Percentiles rank a stretch among this genome's conserved stretches.
These are phyloP conservation scores for Cassiopea xamachana DNA, from an alignment of 30 jellyfish, hydroid and myxozoan species.

Conservation along the genomic window DNA sequence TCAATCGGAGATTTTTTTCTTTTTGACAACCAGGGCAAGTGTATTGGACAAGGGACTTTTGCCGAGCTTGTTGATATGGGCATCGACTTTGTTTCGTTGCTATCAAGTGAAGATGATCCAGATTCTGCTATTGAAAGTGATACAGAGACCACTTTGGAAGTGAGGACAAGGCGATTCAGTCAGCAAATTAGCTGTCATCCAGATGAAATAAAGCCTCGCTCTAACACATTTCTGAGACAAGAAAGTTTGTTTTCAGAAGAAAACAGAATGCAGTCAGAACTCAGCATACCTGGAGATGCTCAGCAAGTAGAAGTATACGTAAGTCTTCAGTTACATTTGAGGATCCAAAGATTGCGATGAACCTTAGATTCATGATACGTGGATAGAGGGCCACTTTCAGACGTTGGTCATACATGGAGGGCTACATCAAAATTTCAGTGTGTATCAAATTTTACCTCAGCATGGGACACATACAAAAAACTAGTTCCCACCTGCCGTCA, in stretches of 20 bases:
- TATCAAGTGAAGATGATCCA: conserved; percentile 71
- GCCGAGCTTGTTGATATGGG: conserved; percentile 87
- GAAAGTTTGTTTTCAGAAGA: conserved; percentile 54
- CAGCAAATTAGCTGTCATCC: conserved; percentile 70
- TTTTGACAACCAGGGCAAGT: conserved; percentile 71
- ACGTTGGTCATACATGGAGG: no score
- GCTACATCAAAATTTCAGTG: no score
- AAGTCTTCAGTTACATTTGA: conserved; percentile 14
- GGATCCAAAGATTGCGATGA: no score
- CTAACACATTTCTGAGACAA: conserved; percentile 43
- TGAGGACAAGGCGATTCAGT: conserved; percentile 84
- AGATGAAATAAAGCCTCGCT: conserved; percentile 41
- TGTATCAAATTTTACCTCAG: no score
- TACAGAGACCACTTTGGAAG: conserved; percentile 56
- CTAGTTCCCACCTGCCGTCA: no score
- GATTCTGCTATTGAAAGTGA: conserved; percentile 75
- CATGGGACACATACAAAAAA: no score
- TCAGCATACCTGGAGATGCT: conserved; percentile 62
- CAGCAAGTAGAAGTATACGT: conserved; percentile 71
- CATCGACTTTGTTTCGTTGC: conserved; percentile 79
- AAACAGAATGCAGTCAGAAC: conserved; percentile 65
- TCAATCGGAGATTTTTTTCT: neutral
- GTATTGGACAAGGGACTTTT: conserved; percentile 89
- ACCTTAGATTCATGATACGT: no score
- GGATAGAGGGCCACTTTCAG: no score